Evolutionary conservation across 2,888 invertebrate species (phyloP), one percentile per base, ranked within the genome.

Genomic region (Trichogramma dendrolimi): DNA sequence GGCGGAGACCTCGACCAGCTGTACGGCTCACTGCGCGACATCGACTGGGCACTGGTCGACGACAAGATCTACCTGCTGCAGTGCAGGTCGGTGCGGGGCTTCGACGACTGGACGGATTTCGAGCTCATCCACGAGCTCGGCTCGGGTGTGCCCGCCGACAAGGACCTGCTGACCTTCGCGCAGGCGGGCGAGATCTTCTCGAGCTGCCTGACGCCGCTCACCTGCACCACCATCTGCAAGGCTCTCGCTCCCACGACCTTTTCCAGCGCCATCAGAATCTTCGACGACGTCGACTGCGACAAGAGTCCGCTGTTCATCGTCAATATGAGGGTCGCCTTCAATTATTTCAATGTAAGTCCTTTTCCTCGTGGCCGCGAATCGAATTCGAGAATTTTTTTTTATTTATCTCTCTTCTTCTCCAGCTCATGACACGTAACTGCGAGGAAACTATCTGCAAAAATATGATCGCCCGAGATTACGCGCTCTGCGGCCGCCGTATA

Each of bases 71-170:
- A 83, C 73, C 74, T 90, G 8, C 79, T 90, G n/a, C 90, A 93
- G 85, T 87, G 89, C 2, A 84, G 92, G 5, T 90, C 91, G 1
- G 86, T 93, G 57, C 92, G 92, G 0, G 86, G 88, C 0, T 72
- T 89, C 41, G 86, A 88, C 68, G 77, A 83, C 1, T 92, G 91
- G 86, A 86, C 86, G 0, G 89, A 92, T 60, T 90, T 88, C 70
- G 93, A 94, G 71, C 75, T 94, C 42, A 79, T 85, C 4, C 92
- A 92, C 72, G 94, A 94, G 78, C 80, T 90, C 10, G 92, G 93
- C 75, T 79, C 83, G 0, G 83, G 90, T 0, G 77, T 87, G 4
- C 82, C 87, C 72, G 82, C 85, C 0, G 86, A 87, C 39, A 82
- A 84, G n/a, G 88, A 89, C 64, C 77, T 86, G 0, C 74, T 83